A percentile compares a stretch with the other conserved stretches of the same genome.
Evolutionary conservation across 2,888 invertebrate species (phyloP).

Genomic region (Xestia sexstrigata): DNA sequence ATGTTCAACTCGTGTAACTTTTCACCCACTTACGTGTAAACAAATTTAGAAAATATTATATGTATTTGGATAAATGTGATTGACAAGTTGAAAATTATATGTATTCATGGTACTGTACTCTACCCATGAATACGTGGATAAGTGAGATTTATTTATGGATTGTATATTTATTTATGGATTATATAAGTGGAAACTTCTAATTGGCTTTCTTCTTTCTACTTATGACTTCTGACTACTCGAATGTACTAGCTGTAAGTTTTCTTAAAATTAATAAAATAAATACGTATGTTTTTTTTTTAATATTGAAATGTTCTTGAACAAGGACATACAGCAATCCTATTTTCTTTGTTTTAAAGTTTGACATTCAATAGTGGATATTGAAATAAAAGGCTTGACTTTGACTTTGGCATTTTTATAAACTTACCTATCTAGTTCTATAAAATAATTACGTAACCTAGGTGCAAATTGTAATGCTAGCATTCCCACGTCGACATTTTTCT

Average conservation of each 20-base stretch:
- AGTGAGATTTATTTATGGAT: too few species aligned
- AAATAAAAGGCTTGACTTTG: background rate
- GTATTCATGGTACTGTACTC: too few species aligned
- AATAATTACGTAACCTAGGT: background rate
- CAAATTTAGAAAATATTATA: background rate
- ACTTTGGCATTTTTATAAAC: background rate
- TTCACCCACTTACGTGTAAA: background rate
- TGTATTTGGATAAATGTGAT: background rate
- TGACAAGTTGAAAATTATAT: background rate
- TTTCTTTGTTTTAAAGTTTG: background rate
- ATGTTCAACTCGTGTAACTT: constrained; percentile 3
- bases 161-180: too few species aligned
- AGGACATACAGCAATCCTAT: background rate
- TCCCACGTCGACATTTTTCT: background rate
- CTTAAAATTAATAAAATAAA: too few species aligned
- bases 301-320: background rate
- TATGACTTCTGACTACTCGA: too few species aligned
- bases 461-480: background rate
- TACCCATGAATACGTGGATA: background rate
- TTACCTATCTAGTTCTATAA: background rate
- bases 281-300: background rate
- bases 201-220: too few species aligned
- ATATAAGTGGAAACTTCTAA: too few species aligned
- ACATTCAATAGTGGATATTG: background rate
- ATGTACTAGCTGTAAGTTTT: too few species aligned